Conservation (phyloP, 1,140 invertebrate genomes). For the Zaprionus inermis region DNA sequence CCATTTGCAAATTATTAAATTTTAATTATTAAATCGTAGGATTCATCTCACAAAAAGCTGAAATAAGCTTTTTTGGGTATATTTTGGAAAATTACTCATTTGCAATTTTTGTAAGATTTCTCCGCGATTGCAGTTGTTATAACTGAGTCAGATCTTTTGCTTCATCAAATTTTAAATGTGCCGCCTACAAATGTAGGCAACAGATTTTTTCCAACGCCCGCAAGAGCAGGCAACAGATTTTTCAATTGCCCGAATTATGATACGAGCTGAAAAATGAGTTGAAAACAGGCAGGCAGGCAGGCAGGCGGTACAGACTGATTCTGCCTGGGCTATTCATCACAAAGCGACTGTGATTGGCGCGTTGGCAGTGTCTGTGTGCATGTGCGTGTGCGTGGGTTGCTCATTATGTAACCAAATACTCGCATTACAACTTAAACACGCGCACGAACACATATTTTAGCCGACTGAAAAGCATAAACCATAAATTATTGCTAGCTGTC, state of each 20-base stretch:
- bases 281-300: not conserved
- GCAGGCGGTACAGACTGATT: not conserved
- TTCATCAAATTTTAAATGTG: not conserved
- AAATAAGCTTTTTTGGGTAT: not conserved
- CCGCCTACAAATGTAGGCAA: not conserved
- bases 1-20: constrained; percentile 56
- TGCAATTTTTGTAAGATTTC: not conserved
- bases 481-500: constrained; percentile 35
- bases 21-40: constrained; percentile 42
- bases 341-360: constrained; percentile 24
- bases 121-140: not conserved
- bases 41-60: not conserved
- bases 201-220: not conserved
- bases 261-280: constrained; percentile 32
- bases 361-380: not conserved
- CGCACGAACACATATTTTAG: constrained; percentile 5
- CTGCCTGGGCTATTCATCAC: constrained; percentile 34
- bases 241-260: constrained; percentile 9
- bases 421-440: constrained; percentile 17
- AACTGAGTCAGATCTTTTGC: not conserved
- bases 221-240: constrained; percentile 42
- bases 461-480: constrained; percentile 6
- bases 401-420: constrained; percentile 23
- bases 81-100: not conserved
- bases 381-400: constrained; percentile 7